Conservation (phyloP, 1,140 invertebrate species). For the Caenorhabditis remanei region DNA sequence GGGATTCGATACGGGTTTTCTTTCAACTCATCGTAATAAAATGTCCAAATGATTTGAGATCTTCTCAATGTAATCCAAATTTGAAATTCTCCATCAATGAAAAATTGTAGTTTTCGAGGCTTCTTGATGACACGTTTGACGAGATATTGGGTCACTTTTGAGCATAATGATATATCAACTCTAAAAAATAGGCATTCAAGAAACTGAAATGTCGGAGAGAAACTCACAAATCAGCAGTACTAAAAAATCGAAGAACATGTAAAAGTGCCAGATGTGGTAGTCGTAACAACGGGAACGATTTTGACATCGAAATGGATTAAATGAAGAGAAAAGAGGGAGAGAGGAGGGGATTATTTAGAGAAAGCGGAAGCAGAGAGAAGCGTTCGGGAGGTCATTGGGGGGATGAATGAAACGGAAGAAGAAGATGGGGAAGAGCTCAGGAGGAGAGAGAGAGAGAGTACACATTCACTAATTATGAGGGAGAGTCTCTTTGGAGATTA, state of each 20-base stretch:
- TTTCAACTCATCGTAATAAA: neutral
- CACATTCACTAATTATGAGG: too few species aligned
- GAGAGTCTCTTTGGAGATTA: too few species aligned
- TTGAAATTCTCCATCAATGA: neutral
- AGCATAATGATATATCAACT: neutral
- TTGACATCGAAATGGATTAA: neutral
- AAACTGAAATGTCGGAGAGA: neutral
- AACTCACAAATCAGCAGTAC: neutral
- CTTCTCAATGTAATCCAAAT: neutral
- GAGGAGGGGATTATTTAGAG: neutral
- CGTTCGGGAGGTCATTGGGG: too few species aligned
- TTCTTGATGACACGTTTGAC: neutral
- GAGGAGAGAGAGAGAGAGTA: too few species aligned
- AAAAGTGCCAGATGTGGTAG: neutral
- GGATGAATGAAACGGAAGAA: too few species aligned
- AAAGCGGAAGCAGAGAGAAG: neutral
- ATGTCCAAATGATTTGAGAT: neutral
- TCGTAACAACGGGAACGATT: neutral
- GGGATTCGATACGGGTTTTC: neutral
- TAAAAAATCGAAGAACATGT: neutral
- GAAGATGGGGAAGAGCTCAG: too few species aligned
- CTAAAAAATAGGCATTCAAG: neutral
- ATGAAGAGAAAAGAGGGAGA: neutral
- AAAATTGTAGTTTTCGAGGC: neutral
- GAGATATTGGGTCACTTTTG: neutral